Evolutionary conservation across 2,888 invertebrate species (phyloP).

Genomic region (Hofmannophila pseudospretella): DNA sequence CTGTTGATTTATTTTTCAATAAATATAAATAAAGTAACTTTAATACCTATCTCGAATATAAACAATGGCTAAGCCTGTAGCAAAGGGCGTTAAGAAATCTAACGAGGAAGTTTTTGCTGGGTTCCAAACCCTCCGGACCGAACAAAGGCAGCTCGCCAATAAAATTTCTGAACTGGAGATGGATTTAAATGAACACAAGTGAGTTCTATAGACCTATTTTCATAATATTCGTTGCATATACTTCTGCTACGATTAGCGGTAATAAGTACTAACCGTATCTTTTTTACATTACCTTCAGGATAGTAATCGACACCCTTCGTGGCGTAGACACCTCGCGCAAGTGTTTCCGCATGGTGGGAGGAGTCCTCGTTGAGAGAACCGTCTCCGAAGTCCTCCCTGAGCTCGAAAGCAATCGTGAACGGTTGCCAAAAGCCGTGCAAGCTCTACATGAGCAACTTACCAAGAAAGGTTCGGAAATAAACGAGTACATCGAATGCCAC

Average conservation of each 20-base stretch:
- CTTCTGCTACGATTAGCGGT: no score
- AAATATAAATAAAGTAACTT: no score
- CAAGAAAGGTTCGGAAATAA: conserved; percentile 92
- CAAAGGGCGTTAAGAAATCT: conserved; percentile 68
- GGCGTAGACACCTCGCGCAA: conserved; percentile 90
- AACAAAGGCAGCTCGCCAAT: conserved; percentile 90
- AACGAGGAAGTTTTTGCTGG: conserved; percentile 91
- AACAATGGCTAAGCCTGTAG: conserved; percentile 46
- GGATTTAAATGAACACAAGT: conserved; percentile 98
- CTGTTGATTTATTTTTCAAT: no score
- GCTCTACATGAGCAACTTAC: conserved; percentile 88
- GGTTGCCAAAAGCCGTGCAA: conserved; percentile 88
- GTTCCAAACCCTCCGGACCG: conserved; percentile 91
- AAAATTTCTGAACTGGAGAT: conserved; percentile 95
- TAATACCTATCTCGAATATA: not conserved
- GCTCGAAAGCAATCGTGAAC: conserved; percentile 86
- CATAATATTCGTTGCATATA: no score
- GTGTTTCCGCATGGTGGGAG: conserved; percentile 96
- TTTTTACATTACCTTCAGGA: no score
- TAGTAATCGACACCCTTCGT: conserved; percentile 95
- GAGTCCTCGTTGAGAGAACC: conserved; percentile 94
- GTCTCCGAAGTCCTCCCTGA: conserved; percentile 94
- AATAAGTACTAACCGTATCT: no score
- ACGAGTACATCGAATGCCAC: conserved; percentile 93
- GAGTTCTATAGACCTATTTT: no score